Evolutionary conservation across 2,113 vertebrate genomes (phyloP).

Genomic region (Rhynchopsitta pachyrhyncha): DNA sequence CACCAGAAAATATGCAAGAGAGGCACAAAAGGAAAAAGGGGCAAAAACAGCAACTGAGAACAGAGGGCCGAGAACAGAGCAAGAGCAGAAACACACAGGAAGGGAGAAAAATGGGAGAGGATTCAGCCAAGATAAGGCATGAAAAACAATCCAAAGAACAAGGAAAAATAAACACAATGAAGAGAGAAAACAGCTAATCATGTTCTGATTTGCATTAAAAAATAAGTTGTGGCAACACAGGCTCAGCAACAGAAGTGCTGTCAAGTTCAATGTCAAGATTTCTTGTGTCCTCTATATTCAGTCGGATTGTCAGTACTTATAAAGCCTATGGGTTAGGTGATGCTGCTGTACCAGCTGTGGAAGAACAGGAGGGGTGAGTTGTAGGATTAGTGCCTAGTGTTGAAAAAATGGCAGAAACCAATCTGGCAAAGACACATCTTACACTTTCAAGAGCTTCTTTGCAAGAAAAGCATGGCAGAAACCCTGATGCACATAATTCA

Average conservation of each 20-base stretch:
- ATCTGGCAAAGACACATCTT: neutral
- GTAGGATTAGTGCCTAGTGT: neutral
- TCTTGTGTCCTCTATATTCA: neutral
- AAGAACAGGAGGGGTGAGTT: neutral
- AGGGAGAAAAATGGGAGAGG: constrained; percentile 24
- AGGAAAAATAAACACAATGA: constrained; percentile 30
- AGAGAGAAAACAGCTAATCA: constrained; percentile 24
- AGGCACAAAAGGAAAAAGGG: constrained; percentile 45
- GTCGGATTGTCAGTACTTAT: neutral
- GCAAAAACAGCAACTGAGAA: constrained; percentile 13
- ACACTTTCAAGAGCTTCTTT: neutral
- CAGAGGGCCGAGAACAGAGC: constrained; percentile 57
- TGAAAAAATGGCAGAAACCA: neutral
- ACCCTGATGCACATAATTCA: neutral
- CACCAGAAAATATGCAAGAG: constrained; percentile 59
- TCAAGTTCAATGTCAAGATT: constrained; percentile 50
- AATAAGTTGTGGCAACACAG: constrained; percentile 8
- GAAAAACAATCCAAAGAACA: constrained; percentile 31
- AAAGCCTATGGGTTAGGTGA: neutral
- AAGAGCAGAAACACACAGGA: constrained; percentile 11
- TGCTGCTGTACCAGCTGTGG: neutral
- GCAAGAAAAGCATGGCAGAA: neutral
- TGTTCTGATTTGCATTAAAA: constrained; percentile 54
- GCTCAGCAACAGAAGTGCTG: neutral
- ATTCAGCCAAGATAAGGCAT: constrained; percentile 17